These are phyloP conservation scores for Bombycilla garrulus DNA, from an alignment of 2,113 vertebrate species.

Conservation along the genomic window DNA sequence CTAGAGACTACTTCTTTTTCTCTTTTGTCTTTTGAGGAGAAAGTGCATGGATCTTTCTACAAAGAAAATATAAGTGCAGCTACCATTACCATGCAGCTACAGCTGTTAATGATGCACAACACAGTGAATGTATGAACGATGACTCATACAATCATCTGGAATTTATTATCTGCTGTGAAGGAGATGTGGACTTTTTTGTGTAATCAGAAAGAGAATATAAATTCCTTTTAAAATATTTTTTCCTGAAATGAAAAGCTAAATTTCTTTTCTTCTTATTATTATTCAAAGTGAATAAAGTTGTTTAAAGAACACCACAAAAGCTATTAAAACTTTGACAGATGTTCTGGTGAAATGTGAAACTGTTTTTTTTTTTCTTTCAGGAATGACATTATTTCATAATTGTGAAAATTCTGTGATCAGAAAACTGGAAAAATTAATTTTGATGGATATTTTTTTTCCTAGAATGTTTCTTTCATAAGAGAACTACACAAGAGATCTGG, in stretches of 20 bases:
- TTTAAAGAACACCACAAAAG: not conserved
- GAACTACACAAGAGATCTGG: not conserved
- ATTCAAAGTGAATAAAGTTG: not conserved
- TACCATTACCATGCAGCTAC: not conserved
- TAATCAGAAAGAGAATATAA: not conserved
- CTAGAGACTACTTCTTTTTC: not conserved
- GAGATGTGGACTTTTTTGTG: not conserved
- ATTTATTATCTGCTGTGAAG: not conserved
- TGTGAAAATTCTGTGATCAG: not conserved
- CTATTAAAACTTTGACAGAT: constrained; percentile 18
- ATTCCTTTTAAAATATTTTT: not conserved
- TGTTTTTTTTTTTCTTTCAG: not conserved
- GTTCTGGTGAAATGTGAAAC: not conserved
- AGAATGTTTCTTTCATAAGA: not conserved
- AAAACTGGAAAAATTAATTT: not conserved
- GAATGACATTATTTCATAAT: not conserved
- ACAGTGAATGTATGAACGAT: not conserved
- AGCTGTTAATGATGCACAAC: not conserved
- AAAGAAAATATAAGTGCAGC: not conserved
- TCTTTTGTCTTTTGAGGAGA: not conserved
- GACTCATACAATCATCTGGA: not conserved
- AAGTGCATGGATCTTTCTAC: not conserved
- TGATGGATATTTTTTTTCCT: not conserved
- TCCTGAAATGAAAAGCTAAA: not conserved
- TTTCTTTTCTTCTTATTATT: not conserved